Conservation (phyloP, 2,113 vertebrate genomes). For the Synchiropus splendidus region DNA sequence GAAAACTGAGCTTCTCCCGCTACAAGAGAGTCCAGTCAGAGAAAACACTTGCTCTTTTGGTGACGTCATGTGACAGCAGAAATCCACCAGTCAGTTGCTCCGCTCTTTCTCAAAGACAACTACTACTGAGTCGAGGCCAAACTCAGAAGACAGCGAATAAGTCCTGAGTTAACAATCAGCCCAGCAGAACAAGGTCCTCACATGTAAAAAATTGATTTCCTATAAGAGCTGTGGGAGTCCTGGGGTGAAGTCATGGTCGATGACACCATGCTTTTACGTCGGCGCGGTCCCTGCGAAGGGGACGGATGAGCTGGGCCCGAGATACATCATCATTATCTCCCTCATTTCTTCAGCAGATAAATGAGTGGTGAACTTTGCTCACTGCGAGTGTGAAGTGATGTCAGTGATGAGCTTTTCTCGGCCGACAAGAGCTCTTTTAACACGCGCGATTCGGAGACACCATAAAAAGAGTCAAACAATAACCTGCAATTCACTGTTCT, state of each 20-base stretch:
- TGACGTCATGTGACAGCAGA: no score
- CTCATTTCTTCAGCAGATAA: constrained; percentile 45
- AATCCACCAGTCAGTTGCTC: no score
- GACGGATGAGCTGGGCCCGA: constrained; percentile 17
- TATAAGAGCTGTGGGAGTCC: constrained; percentile 32
- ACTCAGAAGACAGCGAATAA: no score
- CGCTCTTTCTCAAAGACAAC: no score
- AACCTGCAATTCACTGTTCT: constrained; percentile 51
- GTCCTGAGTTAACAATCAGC: no score
- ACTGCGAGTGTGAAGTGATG: constrained; percentile 65
- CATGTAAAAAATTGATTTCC: constrained; percentile 36
- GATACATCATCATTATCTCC: constrained; percentile 47
- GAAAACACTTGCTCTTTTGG: no score
- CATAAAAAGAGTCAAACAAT: constrained; percentile 70
- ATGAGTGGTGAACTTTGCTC: constrained; percentile 60
- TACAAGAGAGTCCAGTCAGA: no score
- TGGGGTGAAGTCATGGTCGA: constrained; percentile 45
- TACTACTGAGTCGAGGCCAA: no score
- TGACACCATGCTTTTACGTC: constrained; percentile 44
- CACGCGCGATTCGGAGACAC: constrained; percentile 44
- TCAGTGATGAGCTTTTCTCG: constrained; percentile 52
- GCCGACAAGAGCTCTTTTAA: constrained; percentile 57
- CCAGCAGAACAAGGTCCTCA: no score
- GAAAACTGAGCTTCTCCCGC: no score
- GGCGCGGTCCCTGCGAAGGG: constrained; percentile 20